Evolutionary conservation across 2,113 vertebrate genomes (phyloP).

Genomic region (Gallinago media): DNA sequence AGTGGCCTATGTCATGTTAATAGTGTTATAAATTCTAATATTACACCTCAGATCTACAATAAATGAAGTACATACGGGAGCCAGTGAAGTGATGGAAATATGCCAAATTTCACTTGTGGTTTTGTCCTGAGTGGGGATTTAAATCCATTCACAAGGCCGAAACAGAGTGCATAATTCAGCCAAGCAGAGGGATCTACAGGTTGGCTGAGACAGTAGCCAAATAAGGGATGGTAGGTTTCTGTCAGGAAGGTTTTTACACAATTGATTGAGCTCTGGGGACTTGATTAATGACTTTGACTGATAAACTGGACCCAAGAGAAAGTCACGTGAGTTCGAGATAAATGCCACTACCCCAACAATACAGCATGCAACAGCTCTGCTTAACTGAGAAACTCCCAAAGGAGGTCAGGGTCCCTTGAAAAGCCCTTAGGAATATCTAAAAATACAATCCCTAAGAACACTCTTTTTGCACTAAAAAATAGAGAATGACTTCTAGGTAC

Average conservation of each 20-base stretch:
- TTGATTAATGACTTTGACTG: constrained; percentile 25
- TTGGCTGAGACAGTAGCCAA: not conserved
- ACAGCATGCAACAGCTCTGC: not conserved
- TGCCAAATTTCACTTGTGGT: not conserved
- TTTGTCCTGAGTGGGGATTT: not conserved
- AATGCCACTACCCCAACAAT: not conserved
- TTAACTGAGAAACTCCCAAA: constrained; percentile 13
- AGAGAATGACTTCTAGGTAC: not conserved
- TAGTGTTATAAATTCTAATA: not conserved
- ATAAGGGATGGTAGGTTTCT: not conserved
- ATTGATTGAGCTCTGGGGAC: not conserved
- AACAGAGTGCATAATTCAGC: not conserved
- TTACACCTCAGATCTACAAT: not conserved
- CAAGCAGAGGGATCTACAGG: not conserved
- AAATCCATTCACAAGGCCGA: not conserved
- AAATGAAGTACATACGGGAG: not conserved
- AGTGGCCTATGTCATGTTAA: not conserved
- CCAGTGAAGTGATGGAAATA: not conserved
- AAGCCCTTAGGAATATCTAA: not conserved
- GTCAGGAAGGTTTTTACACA: not conserved
- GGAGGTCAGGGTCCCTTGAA: not conserved
- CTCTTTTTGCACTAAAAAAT: not conserved
- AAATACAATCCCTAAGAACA: not conserved
- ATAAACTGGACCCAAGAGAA: not conserved
- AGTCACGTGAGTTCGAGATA: not conserved